Base-by-base conservation (phyloP, 2,113 vertebrate genomes). In the Entelurus aequoreus region DNA sequence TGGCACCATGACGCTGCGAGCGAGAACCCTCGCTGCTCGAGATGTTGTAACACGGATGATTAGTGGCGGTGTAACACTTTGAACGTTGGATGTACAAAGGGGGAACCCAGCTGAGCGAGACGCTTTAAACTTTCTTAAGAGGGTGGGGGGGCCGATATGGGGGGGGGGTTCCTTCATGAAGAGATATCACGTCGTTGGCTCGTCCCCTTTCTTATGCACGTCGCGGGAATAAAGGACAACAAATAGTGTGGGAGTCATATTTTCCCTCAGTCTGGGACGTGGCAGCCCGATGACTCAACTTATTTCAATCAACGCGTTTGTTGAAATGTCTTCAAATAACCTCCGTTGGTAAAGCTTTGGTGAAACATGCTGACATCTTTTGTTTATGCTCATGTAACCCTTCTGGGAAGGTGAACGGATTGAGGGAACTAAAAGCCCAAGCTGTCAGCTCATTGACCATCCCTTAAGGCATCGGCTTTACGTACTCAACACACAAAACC, bases 171-270 rank as follows among this genome's bases (percentile, higher is more conserved):
- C 69, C 75, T 84, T 52, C 81, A 85, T 89, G 88, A 91, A 87
- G 86, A 88, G 86, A 92, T 83, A 92, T 86, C 82, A 79, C 86
- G 72, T 90, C 90, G 78, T 60, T 35, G 58, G 58, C 86, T 88
- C 90, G 81, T 62, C 42, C 54, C 65, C 70, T 58, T 53, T 72
- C 91, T 91, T 82, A 90, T 88, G 76, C 1, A 81, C 77, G 63
- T 78, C 86, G 57, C 40, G 89, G 90, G 90, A 93, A 92, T 90
- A 84, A 82, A 87, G 71, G 76, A 78, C 79, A 87, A 89, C 89
- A 91, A 89, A 91, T 83, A 89, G 81, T 82, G 84, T 85, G 86
- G 84, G 85, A 86, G 87, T 86, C 86, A 88, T 90, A 75, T 65
- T 84, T 88, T 86, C 75, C 68, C 66, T 75, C 74, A 65, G 64